These are phyloP conservation scores for Hymenopus coronatus DNA, from an alignment of 2,888 invertebrate genomes.

Conservation along the genomic window DNA sequence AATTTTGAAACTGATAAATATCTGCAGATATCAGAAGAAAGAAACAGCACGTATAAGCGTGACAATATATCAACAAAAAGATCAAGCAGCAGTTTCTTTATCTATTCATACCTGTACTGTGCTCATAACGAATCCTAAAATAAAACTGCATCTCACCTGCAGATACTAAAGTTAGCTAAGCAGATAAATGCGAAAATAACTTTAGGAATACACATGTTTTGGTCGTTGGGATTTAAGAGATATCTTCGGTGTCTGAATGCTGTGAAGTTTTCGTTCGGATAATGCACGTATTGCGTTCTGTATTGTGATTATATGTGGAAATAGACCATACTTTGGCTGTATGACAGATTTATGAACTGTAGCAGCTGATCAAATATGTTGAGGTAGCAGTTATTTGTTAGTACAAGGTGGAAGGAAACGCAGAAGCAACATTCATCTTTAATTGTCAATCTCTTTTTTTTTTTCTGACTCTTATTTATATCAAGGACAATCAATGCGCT, in stretches of 20 bases:
- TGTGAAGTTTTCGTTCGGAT: background rate
- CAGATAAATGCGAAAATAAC: background rate
- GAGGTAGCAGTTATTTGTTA: background rate
- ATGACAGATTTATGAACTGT: background rate
- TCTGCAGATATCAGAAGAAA: no score
- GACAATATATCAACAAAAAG: no score
- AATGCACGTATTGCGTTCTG: background rate
- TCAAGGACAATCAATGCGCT: background rate
- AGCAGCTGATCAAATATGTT: background rate
- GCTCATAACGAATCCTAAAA: background rate
- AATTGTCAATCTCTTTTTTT: background rate
- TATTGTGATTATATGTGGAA: background rate
- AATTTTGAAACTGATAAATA: no score
- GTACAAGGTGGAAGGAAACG: background rate
- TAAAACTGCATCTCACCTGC: background rate
- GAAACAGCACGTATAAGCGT: no score
- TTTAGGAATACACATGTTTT: background rate
- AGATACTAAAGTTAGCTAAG: background rate
- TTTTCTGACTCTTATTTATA: background rate
- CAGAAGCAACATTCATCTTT: background rate
- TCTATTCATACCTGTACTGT: no score
- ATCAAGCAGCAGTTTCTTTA: no score
- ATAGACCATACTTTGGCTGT: background rate
- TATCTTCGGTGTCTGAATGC: background rate
- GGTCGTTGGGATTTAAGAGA: background rate